phyloP scores from a whole-genome alignment of 2,797 vertebrate species.

The Neosilurus mollespiculum region DNA sequence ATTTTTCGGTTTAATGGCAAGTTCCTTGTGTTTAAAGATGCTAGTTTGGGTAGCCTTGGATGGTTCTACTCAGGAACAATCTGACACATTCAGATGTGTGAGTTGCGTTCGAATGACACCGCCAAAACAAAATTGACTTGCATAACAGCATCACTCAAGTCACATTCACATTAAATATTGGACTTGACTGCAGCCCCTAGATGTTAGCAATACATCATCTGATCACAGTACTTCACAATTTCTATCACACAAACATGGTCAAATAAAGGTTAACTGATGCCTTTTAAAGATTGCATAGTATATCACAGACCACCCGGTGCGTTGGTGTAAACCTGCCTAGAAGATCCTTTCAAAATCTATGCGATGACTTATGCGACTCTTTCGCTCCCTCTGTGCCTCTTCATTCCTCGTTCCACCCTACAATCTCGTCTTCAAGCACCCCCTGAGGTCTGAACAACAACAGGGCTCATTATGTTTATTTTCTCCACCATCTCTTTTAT shows the following conservation, averaged over 20 bases:
- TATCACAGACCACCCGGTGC: slow-evolving; percentile 37
- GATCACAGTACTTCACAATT: not conserved
- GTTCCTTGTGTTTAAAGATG: not conserved
- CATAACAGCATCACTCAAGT: not conserved
- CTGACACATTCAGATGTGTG: not conserved
- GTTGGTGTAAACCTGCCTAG: slow-evolving; percentile 44
- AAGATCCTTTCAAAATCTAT: slow-evolving; percentile 14
- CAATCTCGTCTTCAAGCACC: slow-evolving; percentile 13
- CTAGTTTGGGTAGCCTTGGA: not conserved
- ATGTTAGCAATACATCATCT: not conserved
- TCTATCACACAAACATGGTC: slow-evolving; percentile 4
- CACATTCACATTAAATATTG: not conserved
- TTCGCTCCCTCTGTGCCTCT: not conserved
- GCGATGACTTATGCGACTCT: slow-evolving; percentile 8
- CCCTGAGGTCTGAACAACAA: slow-evolving; percentile 22
- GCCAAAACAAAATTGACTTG: not conserved
- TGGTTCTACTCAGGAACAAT: not conserved
- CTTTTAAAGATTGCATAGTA: slow-evolving; percentile 17
- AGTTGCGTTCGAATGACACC: not conserved
- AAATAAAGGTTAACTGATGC: slow-evolving; percentile 15
- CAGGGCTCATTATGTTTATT: slow-evolving; percentile 13
- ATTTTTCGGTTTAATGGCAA: not conserved
- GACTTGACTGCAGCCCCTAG: not conserved
- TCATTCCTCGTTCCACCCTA: not conserved
- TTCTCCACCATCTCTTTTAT: slow-evolving; percentile 18